Evolutionary conservation across 2,888 invertebrate species (phyloP).

Genomic region (Macaria liturata): DNA sequence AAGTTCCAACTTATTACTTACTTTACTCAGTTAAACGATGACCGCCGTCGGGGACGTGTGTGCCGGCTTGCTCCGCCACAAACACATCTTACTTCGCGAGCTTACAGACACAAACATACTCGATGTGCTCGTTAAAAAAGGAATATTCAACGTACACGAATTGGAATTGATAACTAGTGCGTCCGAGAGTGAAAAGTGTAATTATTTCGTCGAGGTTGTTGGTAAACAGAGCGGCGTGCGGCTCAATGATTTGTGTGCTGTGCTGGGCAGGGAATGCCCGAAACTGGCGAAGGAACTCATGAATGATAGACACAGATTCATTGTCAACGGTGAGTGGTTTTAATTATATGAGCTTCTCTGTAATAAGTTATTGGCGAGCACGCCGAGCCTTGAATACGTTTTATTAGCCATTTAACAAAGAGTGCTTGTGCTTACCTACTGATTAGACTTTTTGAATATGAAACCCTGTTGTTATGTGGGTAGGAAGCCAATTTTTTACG

Average conservation of each 20-base stretch:
- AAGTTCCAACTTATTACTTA: conserved; percentile 25
- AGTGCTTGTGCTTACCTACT: too few relatives aligned
- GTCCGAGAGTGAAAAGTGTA: conserved; percentile 79
- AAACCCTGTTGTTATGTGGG: too few relatives aligned
- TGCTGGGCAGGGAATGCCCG: conserved; percentile 85
- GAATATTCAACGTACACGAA: conserved; percentile 84
- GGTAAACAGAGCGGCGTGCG: conserved; percentile 84
- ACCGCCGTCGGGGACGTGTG: conserved; percentile 81
- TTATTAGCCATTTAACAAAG: too few relatives aligned
- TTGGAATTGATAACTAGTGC: conserved; percentile 81
- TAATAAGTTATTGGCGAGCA: too few relatives aligned
- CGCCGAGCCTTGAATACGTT: too few relatives aligned
- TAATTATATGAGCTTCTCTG: not conserved
- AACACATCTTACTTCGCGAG: conserved; percentile 84
- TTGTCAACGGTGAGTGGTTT: conserved; percentile 68
- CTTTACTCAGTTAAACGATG: conserved; percentile 78
- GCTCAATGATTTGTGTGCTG: conserved; percentile 84
- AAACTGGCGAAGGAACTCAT: conserved; percentile 85
- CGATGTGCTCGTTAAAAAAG: conserved; percentile 85
- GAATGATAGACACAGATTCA: conserved; percentile 82
- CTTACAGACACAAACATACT: conserved; percentile 85
- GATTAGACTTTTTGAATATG: too few relatives aligned
- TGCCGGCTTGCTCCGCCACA: conserved; percentile 84
- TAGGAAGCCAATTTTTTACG: too few relatives aligned
- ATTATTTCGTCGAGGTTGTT: conserved; percentile 84